Evolutionary conservation across 2,797 vertebrate genomes (phyloP).

Genomic region (Thaleichthys pacificus): DNA sequence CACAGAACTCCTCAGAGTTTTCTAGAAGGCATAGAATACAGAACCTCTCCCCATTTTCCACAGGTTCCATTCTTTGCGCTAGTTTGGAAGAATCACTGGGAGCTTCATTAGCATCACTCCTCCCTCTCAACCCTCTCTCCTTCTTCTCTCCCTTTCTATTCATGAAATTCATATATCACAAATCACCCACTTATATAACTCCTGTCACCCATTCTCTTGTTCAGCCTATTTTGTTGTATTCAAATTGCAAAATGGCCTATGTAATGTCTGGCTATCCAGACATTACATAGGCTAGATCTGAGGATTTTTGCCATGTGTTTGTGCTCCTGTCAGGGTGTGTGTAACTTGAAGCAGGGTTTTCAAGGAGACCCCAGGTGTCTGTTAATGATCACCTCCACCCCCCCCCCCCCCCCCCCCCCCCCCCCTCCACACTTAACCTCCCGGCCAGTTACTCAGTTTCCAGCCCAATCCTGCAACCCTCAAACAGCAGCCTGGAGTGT

Average conservation of each 20-base stretch:
- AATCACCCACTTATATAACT: no score
- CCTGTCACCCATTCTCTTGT: no score
- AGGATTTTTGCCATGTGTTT: not conserved
- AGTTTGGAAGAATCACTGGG: not conserved
- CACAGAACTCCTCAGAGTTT: no score
- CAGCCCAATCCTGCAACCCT: slow-evolving; percentile 57
- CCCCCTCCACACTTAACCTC: slow-evolving; percentile 38
- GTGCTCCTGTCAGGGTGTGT: no score
- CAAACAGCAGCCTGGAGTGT: slow-evolving; percentile 62
- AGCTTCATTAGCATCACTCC: not conserved
- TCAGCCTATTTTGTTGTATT: no score
- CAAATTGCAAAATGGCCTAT: no score
- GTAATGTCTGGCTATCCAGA: no score
- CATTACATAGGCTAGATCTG: no score
- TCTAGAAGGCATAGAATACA: no score
- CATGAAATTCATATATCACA: no score
- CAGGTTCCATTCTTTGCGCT: not conserved
- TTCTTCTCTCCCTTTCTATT: not conserved
- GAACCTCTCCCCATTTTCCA: not conserved
- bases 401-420: slow-evolving; percentile 11
- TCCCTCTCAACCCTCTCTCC: not conserved
- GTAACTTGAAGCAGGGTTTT: not conserved
- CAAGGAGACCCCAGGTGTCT: not conserved
- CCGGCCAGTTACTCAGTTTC: slow-evolving; percentile 59
- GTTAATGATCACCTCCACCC: not conserved